phyloP scores from a whole-genome alignment of 2,888 invertebrate genomes.

The Pristionchus japonicus region DNA sequence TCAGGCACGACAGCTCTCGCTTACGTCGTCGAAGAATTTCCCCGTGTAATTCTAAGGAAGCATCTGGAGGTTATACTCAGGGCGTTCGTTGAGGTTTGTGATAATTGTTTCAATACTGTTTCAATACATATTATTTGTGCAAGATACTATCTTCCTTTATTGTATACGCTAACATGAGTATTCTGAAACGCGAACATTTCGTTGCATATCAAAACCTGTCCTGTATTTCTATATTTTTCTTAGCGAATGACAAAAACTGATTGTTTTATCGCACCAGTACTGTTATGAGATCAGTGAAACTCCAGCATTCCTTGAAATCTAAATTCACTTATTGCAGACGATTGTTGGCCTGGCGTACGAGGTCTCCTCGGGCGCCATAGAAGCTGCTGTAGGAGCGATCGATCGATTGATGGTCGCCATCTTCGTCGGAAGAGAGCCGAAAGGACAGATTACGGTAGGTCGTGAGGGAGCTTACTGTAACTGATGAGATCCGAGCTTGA shows the following conservation, averaged over 20 bases:
- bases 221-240: no score
- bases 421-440: constrained; percentile 6
- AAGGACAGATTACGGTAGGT: constrained; percentile 11
- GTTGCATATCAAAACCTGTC: no score
- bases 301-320: neutral
- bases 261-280: no score
- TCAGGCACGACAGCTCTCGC: constrained; percentile 79
- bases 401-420: constrained; percentile 1
- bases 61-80: constrained; percentile 88
- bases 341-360: constrained; percentile 67
- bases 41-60: constrained; percentile 79
- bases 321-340: constrained; percentile 45
- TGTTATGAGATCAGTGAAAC: neutral
- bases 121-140: neutral
- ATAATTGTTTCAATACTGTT: no score
- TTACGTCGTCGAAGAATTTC: constrained; percentile 90
- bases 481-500: neutral
- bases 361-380: constrained; percentile 94
- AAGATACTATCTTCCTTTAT: neutral
- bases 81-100: constrained; percentile 62
- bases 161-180: no score
- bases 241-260: no score
- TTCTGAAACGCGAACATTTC: no score
- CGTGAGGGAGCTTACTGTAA: neutral
- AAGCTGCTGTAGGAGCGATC: constrained; percentile 87